Conservation (phyloP, 2,113 vertebrate species). For the Platysternon megacephalum region DNA sequence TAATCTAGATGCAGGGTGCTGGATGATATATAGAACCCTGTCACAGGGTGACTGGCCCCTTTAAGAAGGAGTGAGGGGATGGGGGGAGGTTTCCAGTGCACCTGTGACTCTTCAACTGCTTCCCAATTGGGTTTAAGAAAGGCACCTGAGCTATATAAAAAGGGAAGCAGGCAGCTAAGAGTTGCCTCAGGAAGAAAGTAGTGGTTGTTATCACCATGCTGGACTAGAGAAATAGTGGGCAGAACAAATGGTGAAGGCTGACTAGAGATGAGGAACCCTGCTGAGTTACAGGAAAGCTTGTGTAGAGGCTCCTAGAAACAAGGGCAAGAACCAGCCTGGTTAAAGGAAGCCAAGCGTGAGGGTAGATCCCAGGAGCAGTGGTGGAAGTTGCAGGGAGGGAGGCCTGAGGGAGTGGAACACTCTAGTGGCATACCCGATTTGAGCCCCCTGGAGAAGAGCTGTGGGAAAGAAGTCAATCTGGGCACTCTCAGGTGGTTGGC, state of each 20-base stretch:
- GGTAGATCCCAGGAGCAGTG: not conserved
- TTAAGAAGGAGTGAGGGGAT: not conserved
- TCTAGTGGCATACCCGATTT: no score
- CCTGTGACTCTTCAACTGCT: not conserved
- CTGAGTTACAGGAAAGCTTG: not conserved
- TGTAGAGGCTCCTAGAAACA: not conserved
- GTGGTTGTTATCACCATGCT: fast-evolving
- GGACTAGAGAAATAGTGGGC: not conserved
- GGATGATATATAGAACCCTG: not conserved
- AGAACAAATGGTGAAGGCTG: not conserved
- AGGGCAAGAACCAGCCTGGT: not conserved
- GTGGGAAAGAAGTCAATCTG: not conserved
- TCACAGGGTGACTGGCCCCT: not conserved
- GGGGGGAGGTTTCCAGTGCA: not conserved
- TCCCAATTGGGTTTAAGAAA: not conserved
- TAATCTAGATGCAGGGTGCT: not conserved
- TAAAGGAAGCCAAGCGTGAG: not conserved
- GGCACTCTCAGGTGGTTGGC: not conserved
- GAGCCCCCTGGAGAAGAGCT: not conserved
- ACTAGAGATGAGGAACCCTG: not conserved
- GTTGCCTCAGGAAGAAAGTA: not conserved
- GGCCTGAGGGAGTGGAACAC: not conserved
- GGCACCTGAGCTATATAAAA: not conserved
- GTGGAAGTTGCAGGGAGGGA: not conserved
- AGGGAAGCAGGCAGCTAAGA: not conserved